Percentiles rank a stretch among this genome's conserved stretches.
phyloP scores from a whole-genome alignment of 2,888 invertebrate genomes.

The Tethea ocularis region DNA sequence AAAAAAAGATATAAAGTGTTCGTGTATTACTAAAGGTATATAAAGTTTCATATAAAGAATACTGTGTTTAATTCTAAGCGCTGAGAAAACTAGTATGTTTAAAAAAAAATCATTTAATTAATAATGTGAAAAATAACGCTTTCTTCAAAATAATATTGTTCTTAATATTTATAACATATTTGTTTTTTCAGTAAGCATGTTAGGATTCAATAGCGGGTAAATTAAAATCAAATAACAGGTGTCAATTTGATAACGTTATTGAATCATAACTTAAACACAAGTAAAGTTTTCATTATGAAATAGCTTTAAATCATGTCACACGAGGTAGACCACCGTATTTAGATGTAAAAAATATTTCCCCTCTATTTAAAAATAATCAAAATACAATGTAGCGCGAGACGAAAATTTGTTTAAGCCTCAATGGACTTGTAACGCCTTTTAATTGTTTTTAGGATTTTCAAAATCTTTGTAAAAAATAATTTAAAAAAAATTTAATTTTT shows the following conservation, averaged over 20 bases:
- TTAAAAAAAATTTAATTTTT: no score
- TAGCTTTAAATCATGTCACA: conserved; percentile 80
- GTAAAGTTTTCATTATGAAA: conserved; percentile 47
- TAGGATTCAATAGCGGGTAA: neutral
- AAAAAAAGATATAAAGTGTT: conserved; percentile 54
- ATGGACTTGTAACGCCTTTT: conserved; percentile 25
- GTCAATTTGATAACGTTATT: conserved; percentile 11
- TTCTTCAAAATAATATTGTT: no score
- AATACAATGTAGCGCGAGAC: conserved; percentile 65
- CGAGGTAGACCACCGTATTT: conserved; percentile 79
- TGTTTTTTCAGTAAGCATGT: neutral
- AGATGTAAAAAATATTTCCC: conserved; percentile 53
- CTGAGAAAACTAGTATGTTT: neutral
- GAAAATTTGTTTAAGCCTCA: conserved; percentile 40
- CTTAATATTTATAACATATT: neutral
- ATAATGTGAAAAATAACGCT: no score
- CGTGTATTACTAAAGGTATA: conserved; percentile 45
- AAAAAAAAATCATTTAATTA: no score
- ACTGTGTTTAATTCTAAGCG: conserved; percentile 11
- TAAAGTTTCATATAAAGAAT: conserved; percentile 35
- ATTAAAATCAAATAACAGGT: neutral
- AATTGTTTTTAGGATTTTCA: no score
- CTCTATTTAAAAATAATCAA: conserved; percentile 50
- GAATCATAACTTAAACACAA: conserved; percentile 28
- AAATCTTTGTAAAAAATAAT: no score